Evolutionary conservation across 2,797 vertebrate species (phyloP).

Genomic region (Ctenochaetus hawaiiensis): DNA sequence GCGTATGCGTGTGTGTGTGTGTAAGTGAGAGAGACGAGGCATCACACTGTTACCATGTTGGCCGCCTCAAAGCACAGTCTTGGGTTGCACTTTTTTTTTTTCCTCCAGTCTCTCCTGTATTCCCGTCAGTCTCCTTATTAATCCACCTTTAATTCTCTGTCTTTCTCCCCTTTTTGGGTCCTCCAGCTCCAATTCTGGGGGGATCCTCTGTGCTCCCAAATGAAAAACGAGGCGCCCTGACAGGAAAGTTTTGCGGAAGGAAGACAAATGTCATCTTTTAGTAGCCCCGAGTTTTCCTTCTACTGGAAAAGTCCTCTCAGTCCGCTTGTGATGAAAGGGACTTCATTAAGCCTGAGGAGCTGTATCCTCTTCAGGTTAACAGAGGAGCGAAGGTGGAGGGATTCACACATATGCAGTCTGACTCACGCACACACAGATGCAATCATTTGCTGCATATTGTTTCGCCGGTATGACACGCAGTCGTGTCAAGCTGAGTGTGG

Average conservation of each 20-base stretch:
- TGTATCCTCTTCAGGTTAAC: conserved; percentile 13
- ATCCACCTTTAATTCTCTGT: conserved; percentile 35
- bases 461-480: conserved; percentile 12
- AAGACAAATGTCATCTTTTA: conserved; percentile 53
- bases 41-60: neutral
- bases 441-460: conserved; percentile 14
- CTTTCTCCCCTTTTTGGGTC: conserved; percentile 15
- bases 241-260: conserved; percentile 35
- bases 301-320: conserved; percentile 45
- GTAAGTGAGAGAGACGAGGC: neutral
- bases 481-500: conserved; percentile 24
- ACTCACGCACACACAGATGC: neutral
- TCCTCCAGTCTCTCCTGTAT: conserved; percentile 18
- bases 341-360: conserved; percentile 24
- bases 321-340: conserved; percentile 36
- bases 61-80: conserved; percentile 9
- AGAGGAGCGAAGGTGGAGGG: conserved; percentile 14
- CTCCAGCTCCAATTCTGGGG: conserved; percentile 15
- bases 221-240: conserved; percentile 30
- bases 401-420: neutral
- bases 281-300: conserved; percentile 24
- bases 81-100: neutral
- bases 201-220: conserved; percentile 20
- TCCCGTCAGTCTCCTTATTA: conserved; percentile 16
- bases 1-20: neutral